Conservation (phyloP, 2,113 vertebrate species). For the Corythaixoides concolor region DNA sequence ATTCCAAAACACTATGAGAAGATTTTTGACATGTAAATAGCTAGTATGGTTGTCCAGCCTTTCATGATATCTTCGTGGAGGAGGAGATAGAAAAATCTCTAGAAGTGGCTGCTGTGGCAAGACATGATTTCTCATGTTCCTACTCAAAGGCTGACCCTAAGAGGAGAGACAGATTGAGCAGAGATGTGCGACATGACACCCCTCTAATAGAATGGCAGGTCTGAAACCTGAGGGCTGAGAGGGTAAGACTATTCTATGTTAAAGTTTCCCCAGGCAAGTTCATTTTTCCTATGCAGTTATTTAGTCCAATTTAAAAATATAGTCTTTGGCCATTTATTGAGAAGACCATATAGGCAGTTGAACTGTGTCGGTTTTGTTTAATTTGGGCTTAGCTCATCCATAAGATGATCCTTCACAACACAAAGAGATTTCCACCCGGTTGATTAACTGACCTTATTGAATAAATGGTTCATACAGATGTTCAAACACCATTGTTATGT, state of each 20-base stretch:
- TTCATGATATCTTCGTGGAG: neutral
- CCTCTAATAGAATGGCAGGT: neutral
- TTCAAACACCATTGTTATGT: rapidly evolving
- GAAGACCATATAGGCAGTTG: neutral
- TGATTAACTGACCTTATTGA: neutral
- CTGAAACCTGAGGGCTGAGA: neutral
- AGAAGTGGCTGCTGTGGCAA: neutral
- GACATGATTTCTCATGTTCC: neutral
- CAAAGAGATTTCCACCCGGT: neutral
- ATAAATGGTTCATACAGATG: neutral
- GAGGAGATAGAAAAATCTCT: neutral
- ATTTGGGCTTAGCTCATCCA: neutral
- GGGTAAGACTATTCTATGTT: neutral
- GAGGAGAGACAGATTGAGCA: neutral
- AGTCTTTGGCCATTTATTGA: neutral
- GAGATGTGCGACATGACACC: neutral
- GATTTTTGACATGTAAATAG: neutral
- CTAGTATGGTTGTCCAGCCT: neutral
- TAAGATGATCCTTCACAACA: neutral
- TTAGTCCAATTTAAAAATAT: neutral
- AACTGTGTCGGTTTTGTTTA: neutral
- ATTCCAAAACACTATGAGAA: neutral
- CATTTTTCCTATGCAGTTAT: neutral
- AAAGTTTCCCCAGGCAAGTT: neutral
- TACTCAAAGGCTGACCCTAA: neutral